Evolutionary conservation across 2,113 vertebrate species (phyloP).

Genomic region (Oostethus manadensis): DNA sequence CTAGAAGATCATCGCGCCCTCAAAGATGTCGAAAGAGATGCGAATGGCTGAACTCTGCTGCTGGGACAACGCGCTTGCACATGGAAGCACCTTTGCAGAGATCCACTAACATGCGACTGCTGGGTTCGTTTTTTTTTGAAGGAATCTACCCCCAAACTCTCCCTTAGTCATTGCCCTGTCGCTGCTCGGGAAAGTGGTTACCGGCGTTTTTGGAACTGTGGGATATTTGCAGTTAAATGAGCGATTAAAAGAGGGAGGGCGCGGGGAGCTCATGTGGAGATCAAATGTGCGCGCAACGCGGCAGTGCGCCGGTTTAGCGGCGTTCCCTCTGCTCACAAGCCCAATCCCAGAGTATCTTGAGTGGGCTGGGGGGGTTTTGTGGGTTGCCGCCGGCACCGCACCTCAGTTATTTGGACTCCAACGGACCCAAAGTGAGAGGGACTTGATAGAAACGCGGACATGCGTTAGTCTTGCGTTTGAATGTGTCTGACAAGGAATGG

Average conservation of each 20-base stretch:
- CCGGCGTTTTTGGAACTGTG: neutral
- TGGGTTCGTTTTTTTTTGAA: neutral
- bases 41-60: constrained; percentile 20
- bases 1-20: constrained; percentile 14
- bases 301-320: constrained; percentile 47
- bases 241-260: constrained; percentile 21
- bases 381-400: constrained; percentile 17
- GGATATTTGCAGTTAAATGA: constrained; percentile 16
- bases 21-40: constrained; percentile 1
- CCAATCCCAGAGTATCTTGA: constrained; percentile 25
- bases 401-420: constrained; percentile 31
- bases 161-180: neutral
- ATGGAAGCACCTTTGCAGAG: neutral
- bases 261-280: constrained; percentile 38
- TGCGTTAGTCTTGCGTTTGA: constrained; percentile 20
- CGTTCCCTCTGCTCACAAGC: constrained; percentile 21
- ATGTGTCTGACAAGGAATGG: constrained; percentile 11
- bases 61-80: constrained; percentile 17
- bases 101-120: neutral
- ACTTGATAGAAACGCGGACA: constrained; percentile 49
- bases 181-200: constrained; percentile 4
- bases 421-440: constrained; percentile 14
- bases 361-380: constrained; percentile 23
- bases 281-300: constrained; percentile 38
- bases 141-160: neutral